Base-by-base conservation (phyloP, 2,113 vertebrate species). In the Cochlearius cochlearius region DNA sequence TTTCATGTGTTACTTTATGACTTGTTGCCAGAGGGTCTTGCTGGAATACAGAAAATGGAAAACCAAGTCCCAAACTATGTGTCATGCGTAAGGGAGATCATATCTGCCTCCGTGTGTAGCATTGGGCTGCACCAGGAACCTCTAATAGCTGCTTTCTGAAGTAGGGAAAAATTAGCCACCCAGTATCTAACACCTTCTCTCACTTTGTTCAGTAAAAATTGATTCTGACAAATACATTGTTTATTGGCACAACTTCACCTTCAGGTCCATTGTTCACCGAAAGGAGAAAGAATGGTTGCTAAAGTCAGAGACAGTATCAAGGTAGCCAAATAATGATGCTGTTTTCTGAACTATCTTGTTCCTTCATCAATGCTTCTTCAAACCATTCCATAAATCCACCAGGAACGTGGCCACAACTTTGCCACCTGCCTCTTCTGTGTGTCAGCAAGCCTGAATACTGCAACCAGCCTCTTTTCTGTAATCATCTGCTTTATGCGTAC, bases 41-140 rank as follows among this genome's bases (percentile, higher is more conserved):
- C 15, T 82, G 19, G 52, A 32, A 49, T 68, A 75, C 22, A 88
- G 50, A 59, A 55, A 80, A 68, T 5, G 38, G 53, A 92, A 95
- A 83, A 53, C 29, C 50, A 66, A 58, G 32, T 50, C 63, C 34
- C 34, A 67, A 22, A 80, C 10, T 38, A 26, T 50, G 38, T 53
- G 17, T 77, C 10, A 1, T 45, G 49, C 34, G 71, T 43, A 49
- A 60, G 39, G 30, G 69, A 72, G 22, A 82, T 32, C 18, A 32
- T 3, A 4, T 43, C 26, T 3, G 5, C 47, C 29, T 67, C 52
- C 1, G 0, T 49, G 22, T 25, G n/a, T 9, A 77, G 52, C 43
- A 39, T 4, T 39, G 7, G 27, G 36, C 34, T 91, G 64, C 47
- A 56, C n/a, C 29, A 55, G 34, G 66, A 83, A 62, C 16, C 26